A percentile compares a stretch with the other conserved stretches of the same genome.
Conservation (phyloP, 2,888 invertebrate species). For the Epiperipatus broadwayi region DNA sequence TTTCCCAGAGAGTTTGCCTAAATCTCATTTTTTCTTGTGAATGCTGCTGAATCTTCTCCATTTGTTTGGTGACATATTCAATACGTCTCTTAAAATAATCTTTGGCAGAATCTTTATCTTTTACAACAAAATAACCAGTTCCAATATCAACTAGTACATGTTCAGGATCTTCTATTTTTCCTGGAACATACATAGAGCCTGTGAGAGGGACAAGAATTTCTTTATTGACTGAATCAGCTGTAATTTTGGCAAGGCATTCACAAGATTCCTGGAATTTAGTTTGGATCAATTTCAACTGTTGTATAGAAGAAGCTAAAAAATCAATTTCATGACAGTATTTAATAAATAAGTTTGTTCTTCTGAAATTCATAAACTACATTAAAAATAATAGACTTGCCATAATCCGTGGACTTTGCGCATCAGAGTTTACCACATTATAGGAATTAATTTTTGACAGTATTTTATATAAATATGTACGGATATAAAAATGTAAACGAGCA, state of each 20-base stretch:
- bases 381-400: too few species aligned
- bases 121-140: slow-evolving; percentile 87
- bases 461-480: too few species aligned
- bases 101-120: slow-evolving; percentile 60
- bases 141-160: slow-evolving; percentile 86
- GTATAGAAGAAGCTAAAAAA: too few species aligned
- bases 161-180: slow-evolving; percentile 58
- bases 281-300: too few species aligned
- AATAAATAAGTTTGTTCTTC: too few species aligned
- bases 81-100: slow-evolving; percentile 83
- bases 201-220: slow-evolving; percentile 80
- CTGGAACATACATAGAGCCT: slow-evolving; percentile 92
- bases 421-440: too few species aligned
- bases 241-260: slow-evolving; percentile 58
- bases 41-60: slow-evolving; percentile 70
- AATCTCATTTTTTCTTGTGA: slow-evolving; percentile 64
- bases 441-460: too few species aligned
- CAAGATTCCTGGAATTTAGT: slow-evolving; percentile 71
- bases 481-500: too few species aligned
- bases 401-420: too few species aligned
- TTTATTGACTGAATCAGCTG: slow-evolving; percentile 53
- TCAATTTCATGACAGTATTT: too few species aligned
- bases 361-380: too few species aligned
- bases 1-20: too few species aligned
- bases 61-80: slow-evolving; percentile 74